Evolutionary conservation across 2,113 vertebrate genomes (phyloP).

Genomic region (Hylia prasina): DNA sequence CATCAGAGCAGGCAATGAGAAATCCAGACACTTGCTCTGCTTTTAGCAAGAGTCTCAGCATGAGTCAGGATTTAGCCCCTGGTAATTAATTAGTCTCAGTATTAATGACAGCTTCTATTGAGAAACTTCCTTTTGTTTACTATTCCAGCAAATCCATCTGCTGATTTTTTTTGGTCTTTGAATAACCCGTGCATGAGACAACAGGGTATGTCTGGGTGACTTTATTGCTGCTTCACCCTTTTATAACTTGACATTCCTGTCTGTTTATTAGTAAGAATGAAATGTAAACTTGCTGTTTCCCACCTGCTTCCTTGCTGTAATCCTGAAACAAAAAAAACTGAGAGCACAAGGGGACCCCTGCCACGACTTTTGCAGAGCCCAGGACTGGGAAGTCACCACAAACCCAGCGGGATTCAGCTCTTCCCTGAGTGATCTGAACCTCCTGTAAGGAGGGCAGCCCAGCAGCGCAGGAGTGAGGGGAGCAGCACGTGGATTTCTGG

Average conservation of each 20-base stretch:
- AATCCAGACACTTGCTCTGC: background rate
- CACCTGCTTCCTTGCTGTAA: background rate
- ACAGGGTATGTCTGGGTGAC: background rate
- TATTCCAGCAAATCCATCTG: constrained; percentile 48
- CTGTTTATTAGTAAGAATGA: background rate
- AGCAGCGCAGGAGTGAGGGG: background rate
- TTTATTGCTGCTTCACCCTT: constrained; percentile 11
- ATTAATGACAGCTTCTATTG: constrained; percentile 65
- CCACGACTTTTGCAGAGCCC: background rate
- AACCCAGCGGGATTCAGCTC: accelerated
- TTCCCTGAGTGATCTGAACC: background rate
- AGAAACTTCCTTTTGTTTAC: constrained; percentile 72
- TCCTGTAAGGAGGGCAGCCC: background rate
- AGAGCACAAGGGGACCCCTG: background rate
- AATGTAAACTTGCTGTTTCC: background rate
- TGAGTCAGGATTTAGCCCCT: background rate
- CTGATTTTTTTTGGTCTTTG: constrained; percentile 16
- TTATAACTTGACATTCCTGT: constrained; percentile 14
- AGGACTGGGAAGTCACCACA: background rate
- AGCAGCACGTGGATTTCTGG: accelerated
- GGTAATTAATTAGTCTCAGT: background rate
- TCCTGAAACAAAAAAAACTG: background rate
- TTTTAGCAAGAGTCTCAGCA: background rate
- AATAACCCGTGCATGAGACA: constrained; percentile 31
- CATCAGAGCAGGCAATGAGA: background rate